These are phyloP conservation scores for Criorhina ranunculi DNA, from an alignment of 2,888 invertebrate genomes.

Conservation along the genomic window DNA sequence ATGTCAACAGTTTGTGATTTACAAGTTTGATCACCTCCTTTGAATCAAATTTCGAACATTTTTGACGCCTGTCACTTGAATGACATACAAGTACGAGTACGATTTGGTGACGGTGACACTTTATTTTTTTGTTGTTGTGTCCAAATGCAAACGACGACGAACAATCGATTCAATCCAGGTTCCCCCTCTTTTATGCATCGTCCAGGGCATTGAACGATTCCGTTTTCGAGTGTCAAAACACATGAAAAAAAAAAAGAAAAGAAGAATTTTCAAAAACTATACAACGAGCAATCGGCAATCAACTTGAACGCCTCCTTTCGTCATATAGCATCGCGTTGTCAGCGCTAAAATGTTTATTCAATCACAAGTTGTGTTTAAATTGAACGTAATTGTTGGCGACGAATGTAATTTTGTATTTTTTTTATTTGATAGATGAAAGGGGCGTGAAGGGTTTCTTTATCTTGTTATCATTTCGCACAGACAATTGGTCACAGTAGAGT, in stretches of 20 bases:
- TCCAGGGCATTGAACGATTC: constrained; percentile 59
- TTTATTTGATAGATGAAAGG: neutral
- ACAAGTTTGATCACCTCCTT: constrained; percentile 61
- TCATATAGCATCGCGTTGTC: neutral
- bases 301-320: constrained; percentile 42
- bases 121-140: constrained; percentile 5
- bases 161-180: neutral
- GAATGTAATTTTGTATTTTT: constrained; percentile 6
- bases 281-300: constrained; percentile 33
- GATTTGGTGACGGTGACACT: neutral
- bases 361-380: constrained; percentile 58
- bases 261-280: neutral
- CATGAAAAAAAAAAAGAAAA: constrained; percentile 21
- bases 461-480: constrained; percentile 60
- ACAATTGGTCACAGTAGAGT: constrained; percentile 52
- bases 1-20: constrained; percentile 57
- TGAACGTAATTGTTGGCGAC: constrained; percentile 51
- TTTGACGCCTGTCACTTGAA: constrained; percentile 50
- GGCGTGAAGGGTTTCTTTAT: constrained; percentile 44
- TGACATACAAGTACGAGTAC: constrained; percentile 4
- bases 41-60: constrained; percentile 61
- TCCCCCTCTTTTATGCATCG: constrained; percentile 2
- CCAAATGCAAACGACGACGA: constrained; percentile 20
- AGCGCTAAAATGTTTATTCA: constrained; percentile 58
- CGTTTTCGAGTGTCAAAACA: constrained; percentile 54